Percentiles rank a stretch among this genome's conserved stretches.
Conservation (phyloP, 2,797 vertebrate species). For the Coregonus suidteri region DNA sequence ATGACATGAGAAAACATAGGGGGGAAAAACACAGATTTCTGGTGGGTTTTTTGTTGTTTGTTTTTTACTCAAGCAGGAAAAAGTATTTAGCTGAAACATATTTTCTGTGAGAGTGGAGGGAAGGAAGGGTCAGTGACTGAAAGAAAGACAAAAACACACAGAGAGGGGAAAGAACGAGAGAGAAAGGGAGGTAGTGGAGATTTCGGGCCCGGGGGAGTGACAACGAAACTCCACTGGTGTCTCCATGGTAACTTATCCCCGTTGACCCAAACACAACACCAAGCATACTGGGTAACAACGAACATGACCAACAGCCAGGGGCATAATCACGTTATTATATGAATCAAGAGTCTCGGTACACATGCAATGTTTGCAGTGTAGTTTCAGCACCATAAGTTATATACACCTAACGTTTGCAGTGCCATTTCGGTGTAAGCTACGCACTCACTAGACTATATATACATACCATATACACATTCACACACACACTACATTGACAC, state of each 20-base stretch:
- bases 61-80: not conserved
- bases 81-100: not conserved
- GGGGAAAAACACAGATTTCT: not conserved
- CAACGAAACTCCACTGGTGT: not conserved
- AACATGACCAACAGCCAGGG: not conserved
- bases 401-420: no score
- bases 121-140: not conserved
- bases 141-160: conserved; percentile 3
- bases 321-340: no score
- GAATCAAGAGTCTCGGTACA: no score
- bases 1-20: not conserved
- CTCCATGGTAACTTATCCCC: not conserved
- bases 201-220: not conserved
- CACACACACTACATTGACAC: no score
- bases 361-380: no score
- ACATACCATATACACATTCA: no score
- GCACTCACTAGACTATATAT: no score
- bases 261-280: not conserved
- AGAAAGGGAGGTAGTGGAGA: not conserved
- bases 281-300: not conserved
- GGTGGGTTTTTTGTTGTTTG: not conserved
- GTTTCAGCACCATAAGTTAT: no score
- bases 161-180: not conserved
- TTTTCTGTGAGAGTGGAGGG: not conserved
- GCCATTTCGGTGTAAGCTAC: no score